Percentiles rank a stretch among this genome's conserved stretches.
These are phyloP conservation scores for Pachydiplax longipennis DNA, from an alignment of 2,888 invertebrate species.

Conservation along the genomic window DNA sequence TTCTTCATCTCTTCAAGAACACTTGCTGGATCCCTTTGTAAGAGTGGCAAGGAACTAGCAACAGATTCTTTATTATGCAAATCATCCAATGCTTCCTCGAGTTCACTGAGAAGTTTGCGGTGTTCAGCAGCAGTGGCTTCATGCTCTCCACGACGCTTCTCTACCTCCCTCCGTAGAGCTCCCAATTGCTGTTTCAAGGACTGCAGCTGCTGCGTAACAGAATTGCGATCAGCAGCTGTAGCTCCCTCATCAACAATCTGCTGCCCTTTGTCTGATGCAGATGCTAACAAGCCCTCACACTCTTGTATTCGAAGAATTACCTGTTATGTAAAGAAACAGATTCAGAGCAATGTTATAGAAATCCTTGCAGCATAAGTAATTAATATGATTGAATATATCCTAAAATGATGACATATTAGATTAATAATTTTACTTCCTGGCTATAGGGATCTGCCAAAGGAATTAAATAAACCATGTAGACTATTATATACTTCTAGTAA, in stretches of 20 bases:
- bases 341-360: not conserved
- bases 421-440: too few species aligned
- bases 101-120: conserved; percentile 80
- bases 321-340: conserved; percentile 49
- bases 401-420: too few species aligned
- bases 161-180: conserved; percentile 79
- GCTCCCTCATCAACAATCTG: conserved; percentile 88
- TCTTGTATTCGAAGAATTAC: conserved; percentile 86
- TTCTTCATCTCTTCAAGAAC: conserved; percentile 83
- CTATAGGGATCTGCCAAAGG: too few species aligned
- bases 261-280: conserved; percentile 90
- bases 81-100: conserved; percentile 84
- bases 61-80: conserved; percentile 82
- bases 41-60: conserved; percentile 81
- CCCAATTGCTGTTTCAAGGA: conserved; percentile 84
- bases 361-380: too few species aligned
- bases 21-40: conserved; percentile 79
- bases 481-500: too few species aligned
- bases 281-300: conserved; percentile 85
- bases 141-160: conserved; percentile 85
- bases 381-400: too few species aligned
- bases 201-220: conserved; percentile 86
- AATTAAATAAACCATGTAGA: too few species aligned
- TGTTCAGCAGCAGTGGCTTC: conserved; percentile 89
- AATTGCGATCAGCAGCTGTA: conserved; percentile 84